Base-by-base conservation (phyloP, 2,113 vertebrate species). In the Toxotes jaculatrix region DNA sequence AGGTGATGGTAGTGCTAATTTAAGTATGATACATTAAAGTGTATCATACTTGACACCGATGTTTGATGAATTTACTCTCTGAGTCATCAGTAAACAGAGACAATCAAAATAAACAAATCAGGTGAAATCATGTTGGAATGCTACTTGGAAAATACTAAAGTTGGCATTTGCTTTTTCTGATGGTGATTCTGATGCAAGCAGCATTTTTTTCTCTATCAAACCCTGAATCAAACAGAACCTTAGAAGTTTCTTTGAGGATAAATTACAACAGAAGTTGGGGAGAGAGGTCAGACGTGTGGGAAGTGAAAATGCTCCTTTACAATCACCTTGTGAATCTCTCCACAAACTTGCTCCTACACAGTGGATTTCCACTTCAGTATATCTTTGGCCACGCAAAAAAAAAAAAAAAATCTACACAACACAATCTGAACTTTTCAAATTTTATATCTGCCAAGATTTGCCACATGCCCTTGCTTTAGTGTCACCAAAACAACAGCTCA, bases 111-210 rank as follows among this genome's bases (percentile, higher is more conserved):
- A 16, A 62, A 53, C 23, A 69, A 71, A 57, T 71, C 17, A 47
- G 7, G 12, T 34, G 14, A 5, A 69, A 34, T 49, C 7, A 59
- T 10, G 49, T 14, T 27, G 11, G 5, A 14, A 64, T 59, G 40
- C 21, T 51, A 2, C 51, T 51, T 51, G 16, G 17, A 49, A 73
- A 79, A 71, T 72, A 59, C 23, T 55, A 11, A 61, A 34, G 17
- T 45, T 64, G 38, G 7, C 36, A 21, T 56, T 40, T 55, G 10
- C 38, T 4, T 61, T 34, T 27, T 2, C 4, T 19, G 17, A 12
- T 1, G 12, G 5, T 12, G 34, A 11, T 10, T 75, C 11, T 9
- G 38, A 51, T 31, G 43, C 12, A 13, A 11, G 31, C 16, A 0
- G 51, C 4, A 7, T 10, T n/a, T n/a, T 19, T 7, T 16, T 10